phyloP scores from a whole-genome alignment of 2,888 invertebrate genomes.

The Chymomyza caudatula region DNA sequence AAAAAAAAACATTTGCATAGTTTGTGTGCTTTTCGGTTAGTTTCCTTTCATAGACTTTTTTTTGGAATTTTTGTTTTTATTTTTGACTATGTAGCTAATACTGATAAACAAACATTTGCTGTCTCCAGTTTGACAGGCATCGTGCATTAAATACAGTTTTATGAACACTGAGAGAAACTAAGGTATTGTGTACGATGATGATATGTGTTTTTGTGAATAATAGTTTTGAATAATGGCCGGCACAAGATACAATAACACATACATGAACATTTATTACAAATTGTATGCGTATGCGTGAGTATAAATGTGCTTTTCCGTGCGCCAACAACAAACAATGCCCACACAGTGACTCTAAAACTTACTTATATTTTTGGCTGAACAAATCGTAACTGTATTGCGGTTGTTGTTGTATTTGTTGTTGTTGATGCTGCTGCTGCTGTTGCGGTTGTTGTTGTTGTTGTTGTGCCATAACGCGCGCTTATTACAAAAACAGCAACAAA shows the following conservation, averaged over 20 bases:
- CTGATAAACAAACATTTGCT: too few relatives aligned
- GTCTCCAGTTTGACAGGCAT: slow-evolving; percentile 21
- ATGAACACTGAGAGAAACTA: slow-evolving; percentile 31
- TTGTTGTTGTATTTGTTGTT: slow-evolving; percentile 43
- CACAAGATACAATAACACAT: background rate
- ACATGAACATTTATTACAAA: background rate
- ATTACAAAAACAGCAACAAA: slow-evolving; percentile 5
- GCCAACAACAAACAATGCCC: background rate
- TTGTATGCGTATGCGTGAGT: background rate
- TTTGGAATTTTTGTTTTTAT: too few relatives aligned
- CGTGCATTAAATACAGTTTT: slow-evolving; percentile 17
- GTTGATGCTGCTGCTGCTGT: slow-evolving; percentile 16
- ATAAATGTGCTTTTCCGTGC: background rate
- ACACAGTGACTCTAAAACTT: slow-evolving; percentile 49
- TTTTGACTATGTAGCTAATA: too few relatives aligned
- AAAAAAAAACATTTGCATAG: too few relatives aligned
- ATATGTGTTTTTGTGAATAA: background rate
- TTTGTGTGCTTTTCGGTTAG: too few relatives aligned
- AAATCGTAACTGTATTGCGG: slow-evolving; percentile 60
- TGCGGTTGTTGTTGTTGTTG: slow-evolving; percentile 52
- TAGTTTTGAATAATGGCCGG: background rate
- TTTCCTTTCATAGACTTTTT: too few relatives aligned
- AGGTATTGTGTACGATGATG: slow-evolving; percentile 16
- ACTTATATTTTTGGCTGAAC: slow-evolving; percentile 61
- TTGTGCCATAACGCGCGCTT: slow-evolving; percentile 62